phyloP scores from a whole-genome alignment of 2,797 vertebrate genomes.

The Gobio occitaniae region DNA sequence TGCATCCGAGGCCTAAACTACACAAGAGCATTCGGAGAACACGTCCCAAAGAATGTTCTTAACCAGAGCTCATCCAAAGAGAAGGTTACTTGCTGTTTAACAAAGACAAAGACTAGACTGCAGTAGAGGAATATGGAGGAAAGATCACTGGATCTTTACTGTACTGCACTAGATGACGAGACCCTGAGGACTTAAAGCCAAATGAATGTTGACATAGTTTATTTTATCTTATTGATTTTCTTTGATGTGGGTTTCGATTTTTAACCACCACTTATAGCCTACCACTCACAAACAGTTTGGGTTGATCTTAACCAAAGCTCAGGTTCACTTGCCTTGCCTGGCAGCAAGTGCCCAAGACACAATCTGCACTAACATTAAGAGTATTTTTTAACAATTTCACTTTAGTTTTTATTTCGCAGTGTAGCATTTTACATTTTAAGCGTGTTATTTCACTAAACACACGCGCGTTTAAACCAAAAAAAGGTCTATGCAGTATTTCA shows the following conservation, averaged over 20 bases:
- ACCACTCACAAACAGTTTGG: slow-evolving; percentile 41
- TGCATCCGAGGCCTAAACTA: slow-evolving; percentile 86
- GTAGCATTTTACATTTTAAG: slow-evolving; percentile 51
- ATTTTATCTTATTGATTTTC: slow-evolving; percentile 67
- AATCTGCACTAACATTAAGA: slow-evolving; percentile 52
- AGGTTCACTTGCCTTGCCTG: slow-evolving; percentile 48
- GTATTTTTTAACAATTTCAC: slow-evolving; percentile 53
- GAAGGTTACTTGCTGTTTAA: slow-evolving; percentile 54
- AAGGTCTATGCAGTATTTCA: slow-evolving; percentile 25
- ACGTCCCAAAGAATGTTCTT: slow-evolving; percentile 65
- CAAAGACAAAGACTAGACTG: slow-evolving; percentile 61
- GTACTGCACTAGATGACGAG: slow-evolving; percentile 78
- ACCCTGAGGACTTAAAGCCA: slow-evolving; percentile 77
- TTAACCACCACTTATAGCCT: slow-evolving; percentile 62
- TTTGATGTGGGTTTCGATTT: slow-evolving; percentile 65
- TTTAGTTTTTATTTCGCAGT: slow-evolving; percentile 42
- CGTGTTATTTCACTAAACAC: slow-evolving; percentile 44
- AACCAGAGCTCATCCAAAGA: slow-evolving; percentile 72
- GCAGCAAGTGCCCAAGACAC: slow-evolving; percentile 41
- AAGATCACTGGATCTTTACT: slow-evolving; percentile 83
- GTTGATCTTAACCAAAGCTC: slow-evolving; percentile 48
- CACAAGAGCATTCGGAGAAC: slow-evolving; percentile 30
- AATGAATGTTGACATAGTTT: slow-evolving; percentile 79
- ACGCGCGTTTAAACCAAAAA: background rate
- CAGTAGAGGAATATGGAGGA: slow-evolving; percentile 65